Base-by-base conservation (phyloP, 2,888 invertebrate species). In the Lottia scabra region DNA sequence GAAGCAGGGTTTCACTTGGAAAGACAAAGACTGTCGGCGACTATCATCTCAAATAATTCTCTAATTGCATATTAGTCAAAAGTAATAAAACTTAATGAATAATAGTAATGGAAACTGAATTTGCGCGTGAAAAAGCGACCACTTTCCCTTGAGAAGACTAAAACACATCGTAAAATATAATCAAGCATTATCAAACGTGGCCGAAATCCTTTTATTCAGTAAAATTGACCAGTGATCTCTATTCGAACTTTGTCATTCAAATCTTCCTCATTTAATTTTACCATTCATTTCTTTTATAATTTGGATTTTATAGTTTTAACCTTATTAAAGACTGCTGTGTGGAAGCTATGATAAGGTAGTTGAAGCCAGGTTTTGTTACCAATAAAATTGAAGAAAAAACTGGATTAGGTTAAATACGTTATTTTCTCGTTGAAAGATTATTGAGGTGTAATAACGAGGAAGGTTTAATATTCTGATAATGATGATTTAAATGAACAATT, bases 11-110 rank as follows among this genome's bases (percentile, higher is more conserved):
- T 56, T 56, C 56, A 56, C 19, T 23, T 56, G 56, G 23, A 56
- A 56, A 56, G 19, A 56, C 56, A 56, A 56, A 56, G 56, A 56
- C 56, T 12, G 19, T 56, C 19, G 56, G 56, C 10, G 56, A 56
- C 56, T 56, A 56, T 56, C 56, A 56, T 23, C 56, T 56, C 19
- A 56, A 56, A 23, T 56, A 56, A 56, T 56, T 23, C 56, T 56
- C 19, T 56, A 56, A 56, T 56, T 56, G 56, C 56, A 56, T 56
- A 56, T 56, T 56, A 56, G 56, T 56, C 56, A 56, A 56, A 56
- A 56, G 56, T 23, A 10, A 56, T 56, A 56, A 56, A 56, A 56
- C 56, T 56, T 56, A 56, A 56, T 56, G 56, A 56, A 56, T 56
- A 56, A 56, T 56, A 56, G 56, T 23, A 13, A 56, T 56, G 56